Percentiles rank a stretch among this genome's conserved stretches.
phyloP scores from a whole-genome alignment of 2,113 vertebrate species.

The Ivindomyrus marchei region DNA sequence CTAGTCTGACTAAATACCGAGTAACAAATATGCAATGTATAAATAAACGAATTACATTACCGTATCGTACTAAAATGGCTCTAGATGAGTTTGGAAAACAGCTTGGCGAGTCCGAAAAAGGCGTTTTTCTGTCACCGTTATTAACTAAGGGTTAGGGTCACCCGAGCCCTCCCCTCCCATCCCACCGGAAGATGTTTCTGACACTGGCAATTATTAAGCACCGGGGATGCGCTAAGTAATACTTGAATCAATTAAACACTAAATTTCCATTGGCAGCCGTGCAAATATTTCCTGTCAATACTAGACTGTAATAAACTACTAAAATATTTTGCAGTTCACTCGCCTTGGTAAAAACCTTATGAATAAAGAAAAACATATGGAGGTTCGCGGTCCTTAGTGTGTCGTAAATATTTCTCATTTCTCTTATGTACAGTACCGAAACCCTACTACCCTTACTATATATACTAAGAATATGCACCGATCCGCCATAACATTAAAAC shows the following conservation, averaged over 20 bases:
- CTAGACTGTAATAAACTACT: not conserved
- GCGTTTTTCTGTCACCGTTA: not conserved
- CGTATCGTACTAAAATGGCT: not conserved
- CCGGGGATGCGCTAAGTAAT: not conserved
- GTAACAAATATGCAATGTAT: not conserved
- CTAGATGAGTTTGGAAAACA: not conserved
- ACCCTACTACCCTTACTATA: not conserved
- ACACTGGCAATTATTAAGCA: not conserved
- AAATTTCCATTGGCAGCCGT: not conserved
- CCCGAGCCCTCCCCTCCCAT: not conserved
- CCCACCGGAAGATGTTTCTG: not conserved
- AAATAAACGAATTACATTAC: not conserved
- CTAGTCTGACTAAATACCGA: not conserved
- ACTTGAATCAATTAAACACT: not conserved
- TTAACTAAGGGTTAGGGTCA: not conserved
- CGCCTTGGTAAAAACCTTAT: not conserved
- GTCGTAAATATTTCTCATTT: not conserved
- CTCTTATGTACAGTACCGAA: not conserved
- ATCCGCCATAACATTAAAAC: not conserved
- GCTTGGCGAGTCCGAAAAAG: not conserved
- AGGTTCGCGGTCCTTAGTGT: not conserved
- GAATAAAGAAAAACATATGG: not conserved
- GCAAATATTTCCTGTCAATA: not conserved
- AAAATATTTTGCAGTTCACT: not conserved
- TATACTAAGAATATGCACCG: not conserved